Conservation (phyloP, 2,888 invertebrate genomes). For the Anticlea derivata region DNA sequence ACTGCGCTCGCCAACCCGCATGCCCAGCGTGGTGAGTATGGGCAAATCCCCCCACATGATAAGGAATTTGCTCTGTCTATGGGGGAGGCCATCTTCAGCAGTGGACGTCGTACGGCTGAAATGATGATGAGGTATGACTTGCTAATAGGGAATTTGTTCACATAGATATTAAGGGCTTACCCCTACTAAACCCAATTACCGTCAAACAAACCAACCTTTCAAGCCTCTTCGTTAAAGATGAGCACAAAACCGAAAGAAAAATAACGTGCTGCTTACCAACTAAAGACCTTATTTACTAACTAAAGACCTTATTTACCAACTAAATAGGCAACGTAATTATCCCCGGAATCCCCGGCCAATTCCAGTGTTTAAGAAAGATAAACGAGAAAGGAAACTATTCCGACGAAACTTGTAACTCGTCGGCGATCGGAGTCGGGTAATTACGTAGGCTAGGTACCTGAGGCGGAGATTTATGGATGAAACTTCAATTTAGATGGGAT, state of each 20-base stretch:
- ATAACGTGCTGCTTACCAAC: slow-evolving; percentile 57
- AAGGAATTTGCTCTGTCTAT: too few species aligned
- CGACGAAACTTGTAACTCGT: slow-evolving; percentile 67
- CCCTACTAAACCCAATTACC: slow-evolving; percentile 20
- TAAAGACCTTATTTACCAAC: slow-evolving; percentile 48
- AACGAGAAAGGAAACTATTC: slow-evolving; percentile 75
- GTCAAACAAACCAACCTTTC: slow-evolving; percentile 31
- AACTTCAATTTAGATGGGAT: slow-evolving; percentile 47
- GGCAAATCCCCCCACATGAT: too few species aligned
- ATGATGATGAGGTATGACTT: too few species aligned
- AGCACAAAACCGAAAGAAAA: slow-evolving; percentile 52
- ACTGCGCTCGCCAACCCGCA: too few species aligned
- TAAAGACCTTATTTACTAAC: slow-evolving; percentile 38
- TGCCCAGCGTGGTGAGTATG: too few species aligned
- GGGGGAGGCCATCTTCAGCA: too few species aligned
- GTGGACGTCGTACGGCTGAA: too few species aligned
- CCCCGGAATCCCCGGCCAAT: slow-evolving; percentile 74
- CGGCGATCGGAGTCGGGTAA: slow-evolving; percentile 57
- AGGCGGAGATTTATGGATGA: slow-evolving; percentile 49
- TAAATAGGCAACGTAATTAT: slow-evolving; percentile 78
- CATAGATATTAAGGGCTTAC: slow-evolving; percentile 3
- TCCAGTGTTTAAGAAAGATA: slow-evolving; percentile 82
- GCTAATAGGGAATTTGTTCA: too few species aligned
- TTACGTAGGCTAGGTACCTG: slow-evolving; percentile 48
- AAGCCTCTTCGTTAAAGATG: slow-evolving; percentile 39